Percentiles rank a stretch among this genome's conserved stretches.
phyloP scores from a whole-genome alignment of 2,888 invertebrate species.

The Ceraclea dissimilis region DNA sequence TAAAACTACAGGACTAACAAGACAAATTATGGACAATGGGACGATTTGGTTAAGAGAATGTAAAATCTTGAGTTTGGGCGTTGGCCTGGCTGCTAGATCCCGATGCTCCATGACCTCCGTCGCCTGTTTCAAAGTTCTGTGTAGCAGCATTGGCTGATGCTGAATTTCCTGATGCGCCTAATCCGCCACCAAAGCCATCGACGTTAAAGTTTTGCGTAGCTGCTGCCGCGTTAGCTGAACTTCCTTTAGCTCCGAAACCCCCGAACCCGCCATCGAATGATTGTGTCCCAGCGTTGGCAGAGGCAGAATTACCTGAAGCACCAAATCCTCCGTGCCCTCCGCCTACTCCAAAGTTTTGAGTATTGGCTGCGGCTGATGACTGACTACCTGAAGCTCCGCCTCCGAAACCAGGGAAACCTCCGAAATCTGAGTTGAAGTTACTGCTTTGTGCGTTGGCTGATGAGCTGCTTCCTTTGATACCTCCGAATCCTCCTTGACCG shows the following conservation, averaged over 20 bases:
- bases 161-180: slow-evolving; percentile 8
- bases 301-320: slow-evolving; percentile 20
- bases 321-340: slow-evolving; percentile 16
- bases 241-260: not conserved
- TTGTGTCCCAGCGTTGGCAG: slow-evolving; percentile 24
- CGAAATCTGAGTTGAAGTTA: slow-evolving; percentile 20
- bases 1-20: slow-evolving; percentile 3
- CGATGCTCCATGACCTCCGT: slow-evolving; percentile 11
- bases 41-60: slow-evolving; percentile 13
- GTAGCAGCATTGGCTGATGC: slow-evolving; percentile 20
- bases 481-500: slow-evolving; percentile 17
- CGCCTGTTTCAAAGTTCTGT: slow-evolving; percentile 12
- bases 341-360: slow-evolving; percentile 20
- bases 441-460: slow-evolving; percentile 23
- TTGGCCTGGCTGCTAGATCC: slow-evolving; percentile 18
- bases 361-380: slow-evolving; percentile 21
- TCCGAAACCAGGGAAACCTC: slow-evolving; percentile 23
- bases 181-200: slow-evolving; percentile 16
- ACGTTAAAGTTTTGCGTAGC: slow-evolving; percentile 22
- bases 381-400: slow-evolving; percentile 16
- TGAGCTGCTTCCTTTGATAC: slow-evolving; percentile 19
- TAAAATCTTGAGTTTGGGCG: slow-evolving; percentile 21
- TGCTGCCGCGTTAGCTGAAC: slow-evolving; percentile 8
- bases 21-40: not conserved
- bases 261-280: slow-evolving; percentile 11